A percentile compares a stretch with the other conserved stretches of the same genome.
Evolutionary conservation across 2,888 invertebrate species (phyloP).

Genomic region (Megamerina dolium): DNA sequence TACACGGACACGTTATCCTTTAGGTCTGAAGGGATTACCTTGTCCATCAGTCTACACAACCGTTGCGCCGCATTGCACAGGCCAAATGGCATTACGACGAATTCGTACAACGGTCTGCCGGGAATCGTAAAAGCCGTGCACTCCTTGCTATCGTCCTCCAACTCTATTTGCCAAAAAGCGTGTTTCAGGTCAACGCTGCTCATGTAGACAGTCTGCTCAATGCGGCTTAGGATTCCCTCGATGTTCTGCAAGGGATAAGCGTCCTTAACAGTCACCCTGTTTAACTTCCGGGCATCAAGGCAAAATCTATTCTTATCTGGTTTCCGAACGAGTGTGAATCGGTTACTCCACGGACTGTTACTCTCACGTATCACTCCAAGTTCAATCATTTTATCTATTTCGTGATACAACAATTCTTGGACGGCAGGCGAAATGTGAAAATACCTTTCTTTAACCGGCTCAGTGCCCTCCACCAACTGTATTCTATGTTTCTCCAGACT

Average conservation of each 20-base stretch:
- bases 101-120: too few relatives aligned
- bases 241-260: neutral
- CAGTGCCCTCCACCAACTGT: too few relatives aligned
- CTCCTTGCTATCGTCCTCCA: neutral
- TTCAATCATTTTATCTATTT: constrained; percentile 31
- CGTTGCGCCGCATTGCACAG: too few relatives aligned
- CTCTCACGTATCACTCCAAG: constrained; percentile 12
- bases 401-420: constrained; percentile 4
- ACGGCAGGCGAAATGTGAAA: constrained; percentile 8
- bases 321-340: constrained; percentile 12
- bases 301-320: constrained; percentile 15
- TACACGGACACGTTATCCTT: neutral
- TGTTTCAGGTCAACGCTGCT: constrained; percentile 15
- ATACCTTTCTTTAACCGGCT: too few relatives aligned
- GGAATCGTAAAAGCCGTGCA: too few relatives aligned
- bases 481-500: constrained; percentile 6
- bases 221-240: constrained; percentile 5
- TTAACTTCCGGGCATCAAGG: constrained; percentile 23
- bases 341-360: constrained; percentile 14
- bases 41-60: too few relatives aligned
- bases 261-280: constrained; percentile 17
- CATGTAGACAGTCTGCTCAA: constrained; percentile 12
- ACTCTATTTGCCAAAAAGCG: constrained; percentile 9
- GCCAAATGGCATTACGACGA: too few relatives aligned
- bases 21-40: neutral